phyloP scores from a whole-genome alignment of 2,797 vertebrate genomes.

The Erpetoichthys calabaricus region DNA sequence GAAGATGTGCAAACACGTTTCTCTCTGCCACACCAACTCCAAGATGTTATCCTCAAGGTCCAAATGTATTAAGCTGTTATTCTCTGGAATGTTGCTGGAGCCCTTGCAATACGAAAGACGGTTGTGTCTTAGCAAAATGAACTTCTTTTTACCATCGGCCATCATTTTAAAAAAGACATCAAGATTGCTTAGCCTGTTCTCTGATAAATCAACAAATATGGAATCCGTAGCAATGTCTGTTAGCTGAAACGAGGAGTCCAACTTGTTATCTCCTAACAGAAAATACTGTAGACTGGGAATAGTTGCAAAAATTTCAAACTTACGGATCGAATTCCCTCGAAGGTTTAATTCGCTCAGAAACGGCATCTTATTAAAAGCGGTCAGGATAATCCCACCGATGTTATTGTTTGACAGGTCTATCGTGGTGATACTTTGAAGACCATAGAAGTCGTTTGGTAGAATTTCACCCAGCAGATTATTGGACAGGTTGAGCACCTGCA shows the following conservation, averaged over 20 bases:
- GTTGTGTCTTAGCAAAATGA: slow-evolving; percentile 50
- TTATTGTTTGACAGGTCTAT: slow-evolving; percentile 70
- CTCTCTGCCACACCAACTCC: slow-evolving; percentile 44
- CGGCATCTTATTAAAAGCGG: slow-evolving; percentile 46
- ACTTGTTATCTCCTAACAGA: slow-evolving; percentile 50
- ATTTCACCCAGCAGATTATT: slow-evolving; percentile 66
- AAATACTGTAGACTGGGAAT: slow-evolving; percentile 35
- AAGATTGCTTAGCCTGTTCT: slow-evolving; percentile 53
- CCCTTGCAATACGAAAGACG: slow-evolving; percentile 41
- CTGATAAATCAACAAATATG: slow-evolving; percentile 35
- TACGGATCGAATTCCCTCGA: slow-evolving; percentile 58
- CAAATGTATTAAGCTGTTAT: slow-evolving; percentile 35
- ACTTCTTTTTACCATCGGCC: slow-evolving; percentile 26
- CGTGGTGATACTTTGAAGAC: slow-evolving; percentile 29
- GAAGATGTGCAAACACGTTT: slow-evolving; percentile 46
- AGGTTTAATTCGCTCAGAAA: slow-evolving; percentile 44
- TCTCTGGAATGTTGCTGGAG: slow-evolving; percentile 1
- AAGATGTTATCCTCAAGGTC: slow-evolving; percentile 50
- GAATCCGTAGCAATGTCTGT: slow-evolving; percentile 10
- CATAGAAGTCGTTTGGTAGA: slow-evolving; percentile 42
- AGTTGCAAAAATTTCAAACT: slow-evolving; percentile 26
- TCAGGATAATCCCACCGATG: slow-evolving; percentile 42
- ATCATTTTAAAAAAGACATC: slow-evolving; percentile 46
- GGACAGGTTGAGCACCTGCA: slow-evolving; percentile 57
- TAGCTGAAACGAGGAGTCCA: slow-evolving; percentile 22